Base-by-base conservation (phyloP, 2,888 invertebrate genomes). In the Acanthoscelides obtectus region DNA sequence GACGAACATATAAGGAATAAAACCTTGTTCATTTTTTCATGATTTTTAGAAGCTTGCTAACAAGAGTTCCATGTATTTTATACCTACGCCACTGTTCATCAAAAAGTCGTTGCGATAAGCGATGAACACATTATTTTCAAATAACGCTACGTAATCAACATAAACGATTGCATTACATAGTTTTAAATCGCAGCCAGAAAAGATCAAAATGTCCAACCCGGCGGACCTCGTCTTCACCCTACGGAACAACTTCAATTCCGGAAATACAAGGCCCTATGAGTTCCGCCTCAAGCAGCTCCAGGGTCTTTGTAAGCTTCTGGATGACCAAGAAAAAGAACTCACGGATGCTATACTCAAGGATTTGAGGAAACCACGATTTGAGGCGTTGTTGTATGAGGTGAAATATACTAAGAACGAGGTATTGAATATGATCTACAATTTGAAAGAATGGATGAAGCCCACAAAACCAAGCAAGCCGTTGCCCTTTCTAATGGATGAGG, bases 261-360 rank as follows among this genome's bases (percentile, higher is more conserved):
- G 97, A 19, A 90, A 92, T 78, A 97, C 97, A n/a, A 90, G 90
- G 78, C 89, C 92, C n/a, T 81, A 94, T 78, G 90, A 92, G 87
- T 96, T 92, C 88, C 90, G 98, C 71, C 89, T 91, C 76, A 88
- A 90, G 76, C 97, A 98, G 85, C 86, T 98, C 69, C 89, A 92
- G 82, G 90, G 88, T 70, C 83, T 98, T 17, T 81, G 92, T 67
- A 89, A 89, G 70, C 89, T 98, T 89, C 88, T 96, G 81, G 90
- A 93, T 77, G 97, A 98, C 80, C 93, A 96, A 83, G 87, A 87
- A 72, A 87, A 89, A 67, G 90, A 89, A 19, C 90, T 98, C 84
- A 84, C 91, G 64, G 90, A 91, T 70, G 96, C 94, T 0, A 86
- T 98, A 66, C 88, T 89, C 72, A 89, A 92, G 73, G 98, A 98